Evolutionary conservation across 2,888 invertebrate genomes (phyloP).

Genomic region (Thymelicus sylvestris): DNA sequence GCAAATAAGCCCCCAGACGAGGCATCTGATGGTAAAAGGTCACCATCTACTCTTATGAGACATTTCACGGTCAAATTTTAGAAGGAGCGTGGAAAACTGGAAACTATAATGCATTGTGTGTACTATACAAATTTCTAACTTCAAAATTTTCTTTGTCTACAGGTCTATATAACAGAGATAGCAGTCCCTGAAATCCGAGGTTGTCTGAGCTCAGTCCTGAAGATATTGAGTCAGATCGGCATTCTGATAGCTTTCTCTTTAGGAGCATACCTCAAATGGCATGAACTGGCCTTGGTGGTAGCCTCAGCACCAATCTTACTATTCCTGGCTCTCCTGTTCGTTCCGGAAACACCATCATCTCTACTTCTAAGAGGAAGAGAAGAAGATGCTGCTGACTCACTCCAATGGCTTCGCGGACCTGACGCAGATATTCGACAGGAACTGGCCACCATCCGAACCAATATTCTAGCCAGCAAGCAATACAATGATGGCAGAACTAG

Average conservation of each 20-base stretch:
- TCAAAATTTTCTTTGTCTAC: constrained; percentile 57
- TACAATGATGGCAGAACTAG: constrained; percentile 66
- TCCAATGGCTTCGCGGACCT: constrained; percentile 92
- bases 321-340: constrained; percentile 89
- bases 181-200: constrained; percentile 94
- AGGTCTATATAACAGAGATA: constrained; percentile 96
- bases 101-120: too few relatives aligned
- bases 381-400: constrained; percentile 88
- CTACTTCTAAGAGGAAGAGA: constrained; percentile 90
- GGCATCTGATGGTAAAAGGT: too few relatives aligned
- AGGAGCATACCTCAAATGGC: constrained; percentile 93
- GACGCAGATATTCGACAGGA: constrained; percentile 91
- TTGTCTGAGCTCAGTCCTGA: constrained; percentile 92
- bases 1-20: too few relatives aligned
- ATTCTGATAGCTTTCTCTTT: constrained; percentile 92
- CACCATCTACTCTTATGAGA: too few relatives aligned
- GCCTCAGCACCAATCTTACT: constrained; percentile 90
- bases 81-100: too few relatives aligned
- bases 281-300: constrained; percentile 91
- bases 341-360: constrained; percentile 95
- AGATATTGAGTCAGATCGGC: constrained; percentile 93
- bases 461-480: constrained; percentile 83
- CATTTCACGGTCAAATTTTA: too few relatives aligned
- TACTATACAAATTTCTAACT: background rate
- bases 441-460: constrained; percentile 88